Conservation (phyloP, 2,113 vertebrate species). For the Apteryx mantelli region DNA sequence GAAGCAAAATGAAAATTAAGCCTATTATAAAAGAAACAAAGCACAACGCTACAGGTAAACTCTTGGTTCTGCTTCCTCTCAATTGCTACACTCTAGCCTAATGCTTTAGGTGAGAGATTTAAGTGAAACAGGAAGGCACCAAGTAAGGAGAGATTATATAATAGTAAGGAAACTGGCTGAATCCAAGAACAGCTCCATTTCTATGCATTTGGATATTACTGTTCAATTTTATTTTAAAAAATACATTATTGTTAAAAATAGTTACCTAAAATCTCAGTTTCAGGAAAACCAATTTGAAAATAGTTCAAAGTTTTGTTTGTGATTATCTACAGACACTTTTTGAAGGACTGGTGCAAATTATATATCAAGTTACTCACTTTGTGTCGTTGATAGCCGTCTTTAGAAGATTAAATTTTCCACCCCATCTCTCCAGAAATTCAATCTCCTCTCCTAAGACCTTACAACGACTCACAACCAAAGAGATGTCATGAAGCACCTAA, state of each 20-base stretch:
- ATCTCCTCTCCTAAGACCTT: slow-evolving; percentile 79
- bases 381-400: slow-evolving; percentile 66
- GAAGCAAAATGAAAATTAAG: not conserved
- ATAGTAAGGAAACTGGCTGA: not conserved
- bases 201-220: not conserved
- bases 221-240: not conserved
- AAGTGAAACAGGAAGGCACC: not conserved
- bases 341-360: not conserved
- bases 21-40: not conserved
- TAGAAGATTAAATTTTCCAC: slow-evolving; percentile 79
- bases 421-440: slow-evolving; percentile 81
- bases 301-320: not conserved
- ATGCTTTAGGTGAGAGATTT: not conserved
- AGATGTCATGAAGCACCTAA: slow-evolving; percentile 80
- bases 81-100: not conserved
- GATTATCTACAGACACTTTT: not conserved
- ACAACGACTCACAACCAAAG: slow-evolving; percentile 74
- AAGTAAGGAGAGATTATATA: not conserved
- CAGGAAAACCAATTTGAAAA: not conserved
- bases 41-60: not conserved
- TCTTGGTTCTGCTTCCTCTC: not conserved
- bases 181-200: not conserved
- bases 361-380: slow-evolving; percentile 72
- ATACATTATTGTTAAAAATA: not conserved
- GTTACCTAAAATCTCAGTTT: not conserved